Evolutionary conservation across 2,797 vertebrate genomes (phyloP), one percentile per base, ranked within the genome.

Genomic region (Sebastes nivosus): DNA sequence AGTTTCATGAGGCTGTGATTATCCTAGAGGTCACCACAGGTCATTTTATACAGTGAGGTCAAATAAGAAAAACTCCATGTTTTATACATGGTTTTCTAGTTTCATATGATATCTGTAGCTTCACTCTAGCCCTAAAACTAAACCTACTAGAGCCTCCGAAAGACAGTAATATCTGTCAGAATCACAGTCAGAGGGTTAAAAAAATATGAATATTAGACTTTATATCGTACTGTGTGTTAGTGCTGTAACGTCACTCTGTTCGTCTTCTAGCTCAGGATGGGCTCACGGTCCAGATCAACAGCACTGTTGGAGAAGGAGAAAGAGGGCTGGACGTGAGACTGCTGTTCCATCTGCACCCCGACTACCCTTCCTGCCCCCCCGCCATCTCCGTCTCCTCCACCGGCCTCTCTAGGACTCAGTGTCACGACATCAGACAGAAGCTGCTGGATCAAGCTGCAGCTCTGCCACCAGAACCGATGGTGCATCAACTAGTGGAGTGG

Each of bases 311-410:
- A 65, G 76, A 9, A 65, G 76, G 16, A n/a, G 71, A 75, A 2
- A 55, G 30, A 16, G 24, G 46, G 3, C 64, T 24, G 79, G 71
- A 79, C 1, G 24, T 88, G 36, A 81, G 70, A 5, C 80, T 98
- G 68, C 65, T 96, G 34, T 98, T 99, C 95, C 94, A 95, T 73
- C 90, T 98, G 80, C 94, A 96, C 4, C 90, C 93, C 27, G 65
- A 25, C 66, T 98, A 98, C 91, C 98, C 98, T 2, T 92, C 76
- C 52, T 84, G 88, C 78, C 84, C 91, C 7, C 97, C 97, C 0
- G 92, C 95, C 66, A 90, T 99, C 89, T 97, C 97, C 0, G 87
- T 99, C 83, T 93, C 79, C 73, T 98, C 97, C 46, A 86, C 94
- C 4, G 83, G 73, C 77, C 95, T 98, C 60, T 96, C 96, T 8